A percentile compares a stretch with the other conserved stretches of the same genome.
phyloP scores from a whole-genome alignment of 2,888 invertebrate species.

The Pollenia griseotomentosa region DNA sequence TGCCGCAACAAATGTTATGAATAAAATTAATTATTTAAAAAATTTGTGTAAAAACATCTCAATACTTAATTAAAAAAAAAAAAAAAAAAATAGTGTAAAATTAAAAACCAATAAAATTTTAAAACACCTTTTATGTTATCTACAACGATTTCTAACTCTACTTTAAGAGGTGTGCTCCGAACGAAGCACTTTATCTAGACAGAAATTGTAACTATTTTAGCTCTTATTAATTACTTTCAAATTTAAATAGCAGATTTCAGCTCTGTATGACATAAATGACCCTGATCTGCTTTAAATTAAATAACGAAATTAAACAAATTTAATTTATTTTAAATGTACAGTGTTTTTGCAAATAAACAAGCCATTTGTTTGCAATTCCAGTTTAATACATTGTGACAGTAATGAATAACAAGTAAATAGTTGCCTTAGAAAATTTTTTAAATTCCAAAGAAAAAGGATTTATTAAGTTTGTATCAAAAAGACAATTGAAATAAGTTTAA shows the following conservation, averaged over 20 bases:
- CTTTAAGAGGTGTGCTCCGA: not conserved
- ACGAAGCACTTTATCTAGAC: not conserved
- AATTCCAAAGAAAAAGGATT: constrained; percentile 27
- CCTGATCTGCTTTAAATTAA: constrained; percentile 50
- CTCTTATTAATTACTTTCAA: constrained; percentile 54
- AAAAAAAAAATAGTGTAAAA: too few relatives aligned
- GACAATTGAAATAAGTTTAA: constrained; percentile 18
- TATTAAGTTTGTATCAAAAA: constrained; percentile 1
- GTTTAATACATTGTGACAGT: constrained; percentile 3
- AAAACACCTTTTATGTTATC: not conserved
- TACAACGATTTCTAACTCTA: constrained; percentile 12
- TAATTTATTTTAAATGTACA: constrained; percentile 1
- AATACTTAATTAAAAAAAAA: too few relatives aligned
- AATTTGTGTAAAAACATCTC: too few relatives aligned
- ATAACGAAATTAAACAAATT: constrained; percentile 24
- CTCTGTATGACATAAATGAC: constrained; percentile 21
- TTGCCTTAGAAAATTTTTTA: constrained; percentile 7
- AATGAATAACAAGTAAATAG: constrained; percentile 11
- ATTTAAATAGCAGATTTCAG: constrained; percentile 14
- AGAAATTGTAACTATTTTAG: constrained; percentile 1
- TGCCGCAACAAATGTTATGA: too few relatives aligned
- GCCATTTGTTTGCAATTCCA: not conserved
- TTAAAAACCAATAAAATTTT: not conserved
- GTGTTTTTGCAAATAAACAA: not conserved
- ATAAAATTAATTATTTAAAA: too few relatives aligned